Percentiles rank a stretch among this genome's conserved stretches.
These are phyloP conservation scores for Bombylius major DNA, from an alignment of 2,888 invertebrate species.

Conservation along the genomic window DNA sequence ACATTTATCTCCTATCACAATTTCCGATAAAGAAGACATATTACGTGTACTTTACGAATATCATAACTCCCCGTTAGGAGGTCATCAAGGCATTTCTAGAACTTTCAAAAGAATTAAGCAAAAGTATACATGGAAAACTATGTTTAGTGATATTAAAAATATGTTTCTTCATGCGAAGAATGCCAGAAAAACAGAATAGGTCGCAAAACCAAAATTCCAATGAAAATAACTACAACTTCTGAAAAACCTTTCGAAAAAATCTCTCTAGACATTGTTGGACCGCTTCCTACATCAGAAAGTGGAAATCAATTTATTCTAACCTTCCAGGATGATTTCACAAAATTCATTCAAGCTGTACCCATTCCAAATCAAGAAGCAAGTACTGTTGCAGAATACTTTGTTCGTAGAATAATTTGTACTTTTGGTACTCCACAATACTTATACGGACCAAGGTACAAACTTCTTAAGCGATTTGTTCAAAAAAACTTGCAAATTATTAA, in stretches of 20 bases:
- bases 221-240: constrained; percentile 3
- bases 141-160: constrained; percentile 7
- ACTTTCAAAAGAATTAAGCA: not conserved
- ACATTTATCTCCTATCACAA: too few species aligned
- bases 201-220: constrained; percentile 1
- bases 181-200: constrained; percentile 5
- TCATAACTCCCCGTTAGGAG: not conserved
- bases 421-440: not conserved
- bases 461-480: constrained; percentile 13
- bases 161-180: not conserved
- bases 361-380: not conserved
- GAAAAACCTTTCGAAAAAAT: not conserved
- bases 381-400: too few species aligned
- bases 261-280: not conserved
- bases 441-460: not conserved
- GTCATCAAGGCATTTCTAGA: not conserved
- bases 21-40: too few species aligned
- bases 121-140: constrained; percentile 1
- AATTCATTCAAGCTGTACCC: not conserved
- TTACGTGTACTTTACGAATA: not conserved
- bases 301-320: not conserved
- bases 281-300: not conserved
- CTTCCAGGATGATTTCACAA: not conserved
- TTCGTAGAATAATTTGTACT: not conserved
- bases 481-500: constrained; percentile 5